Percentiles rank a stretch among this genome's conserved stretches.
Conservation (phyloP, 2,888 invertebrate species). For the Neocrepidodera transversa region DNA sequence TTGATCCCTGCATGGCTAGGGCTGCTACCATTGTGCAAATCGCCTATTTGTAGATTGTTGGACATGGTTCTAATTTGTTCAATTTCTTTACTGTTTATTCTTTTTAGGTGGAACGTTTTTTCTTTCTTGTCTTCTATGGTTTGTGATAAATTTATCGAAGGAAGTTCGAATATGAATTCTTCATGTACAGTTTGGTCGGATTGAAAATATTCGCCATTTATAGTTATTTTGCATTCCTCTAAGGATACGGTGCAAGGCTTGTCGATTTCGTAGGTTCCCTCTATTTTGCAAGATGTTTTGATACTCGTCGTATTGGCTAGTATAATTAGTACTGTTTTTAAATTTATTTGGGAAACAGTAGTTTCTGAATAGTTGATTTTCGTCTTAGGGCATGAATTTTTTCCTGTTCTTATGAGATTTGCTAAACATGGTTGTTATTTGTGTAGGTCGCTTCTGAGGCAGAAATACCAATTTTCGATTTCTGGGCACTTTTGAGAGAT, state of each 20-base stretch:
- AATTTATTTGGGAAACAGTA: conserved; percentile 2
- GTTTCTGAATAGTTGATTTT: no score
- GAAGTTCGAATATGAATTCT: no score
- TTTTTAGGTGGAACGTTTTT: no score
- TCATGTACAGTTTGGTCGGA: no score
- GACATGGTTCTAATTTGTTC: no score
- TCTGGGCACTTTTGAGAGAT: no score
- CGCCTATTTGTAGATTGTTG: no score
- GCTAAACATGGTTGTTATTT: conserved; percentile 18
- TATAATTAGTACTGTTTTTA: neutral
- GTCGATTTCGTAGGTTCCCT: conserved; percentile 1
- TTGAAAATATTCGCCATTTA: neutral
- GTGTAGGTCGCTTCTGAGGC: conserved; percentile 12
- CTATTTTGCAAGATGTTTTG: neutral
- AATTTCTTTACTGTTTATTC: no score
- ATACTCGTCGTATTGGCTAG: neutral
- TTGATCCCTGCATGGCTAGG: no score
- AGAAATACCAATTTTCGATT: conserved; percentile 21
- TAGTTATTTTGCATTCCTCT: neutral
- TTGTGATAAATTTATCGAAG: no score
- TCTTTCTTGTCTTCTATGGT: no score
- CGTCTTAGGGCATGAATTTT: conserved; percentile 6
- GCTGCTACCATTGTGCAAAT: no score
- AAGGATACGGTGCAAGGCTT: neutral
- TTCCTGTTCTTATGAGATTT: conserved; percentile 16